phyloP scores from a whole-genome alignment of 2,113 vertebrate species.

The Ellobius talpinus region DNA sequence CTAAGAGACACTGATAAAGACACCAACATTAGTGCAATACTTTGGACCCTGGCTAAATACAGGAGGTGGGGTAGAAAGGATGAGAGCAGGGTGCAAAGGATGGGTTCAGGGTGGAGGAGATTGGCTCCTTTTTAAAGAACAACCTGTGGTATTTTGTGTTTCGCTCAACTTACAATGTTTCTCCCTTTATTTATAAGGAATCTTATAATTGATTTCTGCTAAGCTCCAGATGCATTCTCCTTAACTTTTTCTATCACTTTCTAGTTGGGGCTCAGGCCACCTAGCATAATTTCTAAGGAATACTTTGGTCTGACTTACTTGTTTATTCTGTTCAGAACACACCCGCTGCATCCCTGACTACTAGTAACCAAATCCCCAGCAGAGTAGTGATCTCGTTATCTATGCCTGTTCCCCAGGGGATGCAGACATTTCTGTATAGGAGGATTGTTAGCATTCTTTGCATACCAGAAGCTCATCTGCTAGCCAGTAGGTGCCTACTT shows the following conservation, averaged over 20 bases:
- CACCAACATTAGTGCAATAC: slow-evolving; percentile 43
- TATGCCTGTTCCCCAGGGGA: background rate
- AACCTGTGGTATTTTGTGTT: background rate
- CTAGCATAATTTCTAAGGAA: background rate
- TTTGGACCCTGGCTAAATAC: background rate
- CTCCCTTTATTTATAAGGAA: background rate
- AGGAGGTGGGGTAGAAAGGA: background rate
- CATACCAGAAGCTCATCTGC: background rate
- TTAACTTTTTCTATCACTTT: background rate
- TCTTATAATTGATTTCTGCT: background rate
- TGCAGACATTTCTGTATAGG: background rate
- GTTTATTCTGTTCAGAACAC: background rate
- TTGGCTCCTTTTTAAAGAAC: background rate
- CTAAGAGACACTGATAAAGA: slow-evolving; percentile 57
- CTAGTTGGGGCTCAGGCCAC: background rate
- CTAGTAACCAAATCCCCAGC: background rate
- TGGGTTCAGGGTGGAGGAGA: background rate
- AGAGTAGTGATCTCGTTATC: background rate
- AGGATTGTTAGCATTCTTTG: background rate
- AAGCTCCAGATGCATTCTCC: background rate
- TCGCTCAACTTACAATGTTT: background rate
- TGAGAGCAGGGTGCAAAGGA: background rate
- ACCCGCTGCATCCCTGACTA: background rate
- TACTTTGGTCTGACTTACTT: background rate
- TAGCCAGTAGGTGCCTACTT: background rate